phyloP scores from a whole-genome alignment of 2,113 vertebrate species.

The Oncorhynchus masou region DNA sequence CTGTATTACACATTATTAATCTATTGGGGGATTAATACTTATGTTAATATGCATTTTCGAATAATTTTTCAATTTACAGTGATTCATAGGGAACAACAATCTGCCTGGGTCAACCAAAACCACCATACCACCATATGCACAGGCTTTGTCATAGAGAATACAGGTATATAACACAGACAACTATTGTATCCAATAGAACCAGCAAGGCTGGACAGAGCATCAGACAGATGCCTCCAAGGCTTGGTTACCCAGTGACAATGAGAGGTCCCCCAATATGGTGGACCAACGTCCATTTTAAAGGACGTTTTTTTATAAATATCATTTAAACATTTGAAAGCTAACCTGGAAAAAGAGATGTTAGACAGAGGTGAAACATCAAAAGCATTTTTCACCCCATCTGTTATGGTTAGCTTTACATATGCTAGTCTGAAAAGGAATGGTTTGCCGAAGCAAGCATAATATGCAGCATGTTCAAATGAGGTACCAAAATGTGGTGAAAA shows the following conservation, averaged over 20 bases:
- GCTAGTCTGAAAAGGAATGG: constrained; percentile 23
- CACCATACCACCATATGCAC: constrained; percentile 10
- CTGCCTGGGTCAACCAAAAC: not conserved
- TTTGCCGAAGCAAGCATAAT: constrained; percentile 51
- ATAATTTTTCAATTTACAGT: no score
- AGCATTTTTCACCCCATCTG: constrained; percentile 48
- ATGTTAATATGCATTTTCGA: not conserved
- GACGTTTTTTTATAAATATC: no score
- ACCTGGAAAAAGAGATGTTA: constrained; percentile 65
- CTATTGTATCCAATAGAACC: no score
- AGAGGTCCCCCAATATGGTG: not conserved
- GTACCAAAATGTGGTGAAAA: not conserved
- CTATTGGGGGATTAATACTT: not conserved
- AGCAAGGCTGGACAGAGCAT: no score
- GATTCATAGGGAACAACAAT: not conserved
- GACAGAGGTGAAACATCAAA: constrained; percentile 62
- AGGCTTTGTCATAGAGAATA: not conserved
- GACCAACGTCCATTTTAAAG: constrained; percentile 3
- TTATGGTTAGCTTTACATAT: constrained; percentile 39
- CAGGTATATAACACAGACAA: no score
- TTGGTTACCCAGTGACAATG: no score
- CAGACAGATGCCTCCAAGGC: no score
- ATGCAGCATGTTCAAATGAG: constrained; percentile 20
- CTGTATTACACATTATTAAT: constrained; percentile 26
- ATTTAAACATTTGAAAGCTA: constrained; percentile 39